Conservation (phyloP, 2,797 vertebrate species). For the Dendrocincla fuliginosa region DNA sequence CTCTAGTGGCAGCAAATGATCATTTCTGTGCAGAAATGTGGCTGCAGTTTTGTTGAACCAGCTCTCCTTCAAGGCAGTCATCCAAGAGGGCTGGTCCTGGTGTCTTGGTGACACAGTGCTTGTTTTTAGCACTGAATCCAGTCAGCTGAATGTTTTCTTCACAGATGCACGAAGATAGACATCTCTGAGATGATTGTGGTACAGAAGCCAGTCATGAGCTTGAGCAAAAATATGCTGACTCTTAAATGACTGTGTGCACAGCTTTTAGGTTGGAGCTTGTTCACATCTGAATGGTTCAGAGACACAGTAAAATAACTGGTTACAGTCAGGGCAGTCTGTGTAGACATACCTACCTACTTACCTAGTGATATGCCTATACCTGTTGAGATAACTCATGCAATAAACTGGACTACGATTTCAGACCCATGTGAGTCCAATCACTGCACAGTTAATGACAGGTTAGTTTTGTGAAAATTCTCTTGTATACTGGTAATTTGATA, state of each 20-base stretch:
- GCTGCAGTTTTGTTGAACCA: neutral
- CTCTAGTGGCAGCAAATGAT: neutral
- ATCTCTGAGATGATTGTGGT: neutral
- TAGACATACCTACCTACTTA: neutral
- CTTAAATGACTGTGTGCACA: neutral
- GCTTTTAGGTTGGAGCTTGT: neutral
- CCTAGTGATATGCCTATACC: neutral
- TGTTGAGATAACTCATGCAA: neutral
- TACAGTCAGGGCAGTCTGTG: neutral
- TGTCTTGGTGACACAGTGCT: neutral
- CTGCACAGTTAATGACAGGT: neutral
- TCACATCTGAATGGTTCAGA: neutral
- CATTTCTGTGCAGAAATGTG: neutral
- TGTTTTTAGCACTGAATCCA: neutral
- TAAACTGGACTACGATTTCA: neutral
- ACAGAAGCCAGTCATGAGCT: neutral
- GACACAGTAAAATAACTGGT: neutral
- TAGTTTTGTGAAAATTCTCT: neutral
- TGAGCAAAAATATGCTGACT: neutral
- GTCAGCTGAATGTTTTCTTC: neutral
- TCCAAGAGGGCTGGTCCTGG: neutral
- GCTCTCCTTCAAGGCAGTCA: neutral
- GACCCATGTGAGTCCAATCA: neutral
- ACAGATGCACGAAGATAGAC: accelerated
- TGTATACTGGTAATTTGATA: neutral